These are phyloP conservation scores for Lithophane socia DNA, from an alignment of 2,888 invertebrate species.

Conservation along the genomic window DNA sequence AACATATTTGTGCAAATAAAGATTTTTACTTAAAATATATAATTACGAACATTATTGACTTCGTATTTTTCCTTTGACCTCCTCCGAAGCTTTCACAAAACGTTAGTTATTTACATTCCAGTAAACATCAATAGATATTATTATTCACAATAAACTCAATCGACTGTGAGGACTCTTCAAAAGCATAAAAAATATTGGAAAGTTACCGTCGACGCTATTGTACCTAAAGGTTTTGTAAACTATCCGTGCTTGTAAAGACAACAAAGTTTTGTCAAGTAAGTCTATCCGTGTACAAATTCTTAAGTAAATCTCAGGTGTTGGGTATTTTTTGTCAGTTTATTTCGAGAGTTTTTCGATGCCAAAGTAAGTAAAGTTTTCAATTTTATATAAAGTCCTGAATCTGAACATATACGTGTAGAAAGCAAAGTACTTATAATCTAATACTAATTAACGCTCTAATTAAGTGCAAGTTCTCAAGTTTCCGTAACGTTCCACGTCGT, in stretches of 20 bases:
- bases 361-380: neutral
- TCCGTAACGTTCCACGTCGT: neutral
- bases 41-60: neutral
- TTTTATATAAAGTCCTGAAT: neutral
- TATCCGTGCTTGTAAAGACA: conserved; percentile 1
- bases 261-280: conserved; percentile 1
- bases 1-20: neutral
- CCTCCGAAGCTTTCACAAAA: conserved; percentile 7
- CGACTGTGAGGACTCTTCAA: conserved; percentile 27
- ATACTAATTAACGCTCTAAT: conserved; percentile 1
- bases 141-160: conserved; percentile 45
- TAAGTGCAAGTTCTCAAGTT: conserved; percentile 4
- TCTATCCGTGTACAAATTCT: neutral
- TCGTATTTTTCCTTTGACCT: conserved; percentile 12
- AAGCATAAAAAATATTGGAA: conserved; percentile 25
- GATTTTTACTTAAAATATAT: too few relatives aligned
- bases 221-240: conserved; percentile 16
- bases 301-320: conserved; percentile 1
- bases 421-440: neutral
- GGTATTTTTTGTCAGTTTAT: neutral
- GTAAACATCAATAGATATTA: conserved; percentile 40
- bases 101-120: conserved; percentile 26
- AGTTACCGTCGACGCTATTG: conserved; percentile 10
- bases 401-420: neutral
- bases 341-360: neutral